Percentiles rank a stretch among this genome's conserved stretches.
phyloP scores from a whole-genome alignment of 2,113 vertebrate species.

The Scomber japonicus region DNA sequence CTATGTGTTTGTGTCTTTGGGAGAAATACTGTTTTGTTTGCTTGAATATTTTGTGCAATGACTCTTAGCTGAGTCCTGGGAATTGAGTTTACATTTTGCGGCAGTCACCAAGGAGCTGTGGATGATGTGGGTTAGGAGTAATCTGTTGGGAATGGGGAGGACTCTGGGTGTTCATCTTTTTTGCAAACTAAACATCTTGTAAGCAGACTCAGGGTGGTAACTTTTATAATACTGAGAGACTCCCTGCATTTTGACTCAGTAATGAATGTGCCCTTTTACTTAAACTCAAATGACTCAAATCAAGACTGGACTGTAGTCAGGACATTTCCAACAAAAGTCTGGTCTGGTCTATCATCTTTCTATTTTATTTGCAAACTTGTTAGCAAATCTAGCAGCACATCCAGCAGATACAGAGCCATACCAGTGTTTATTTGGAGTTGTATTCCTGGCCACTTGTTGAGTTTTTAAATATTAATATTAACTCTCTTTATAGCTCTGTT shows the following conservation, averaged over 20 bases:
- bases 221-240: not conserved
- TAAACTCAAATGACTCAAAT: too few relatives aligned
- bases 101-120: conserved; percentile 9
- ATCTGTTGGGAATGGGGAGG: conserved; percentile 6
- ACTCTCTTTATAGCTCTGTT: too few relatives aligned
- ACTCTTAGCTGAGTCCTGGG: conserved; percentile 7
- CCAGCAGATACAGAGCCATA: too few relatives aligned
- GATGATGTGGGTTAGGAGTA: conserved; percentile 25
- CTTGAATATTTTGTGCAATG: conserved; percentile 17
- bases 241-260: too few relatives aligned
- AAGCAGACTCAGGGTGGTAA: not conserved
- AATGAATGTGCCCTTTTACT: too few relatives aligned
- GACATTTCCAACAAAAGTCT: too few relatives aligned
- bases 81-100: conserved; percentile 41
- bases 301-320: not conserved
- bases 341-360: too few relatives aligned
- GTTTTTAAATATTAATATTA: too few relatives aligned
- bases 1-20: conserved; percentile 24
- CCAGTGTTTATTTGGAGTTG: too few relatives aligned
- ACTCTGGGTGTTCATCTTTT: not conserved
- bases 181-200: conserved; percentile 21
- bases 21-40: conserved; percentile 24
- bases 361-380: too few relatives aligned
- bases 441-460: too few relatives aligned
- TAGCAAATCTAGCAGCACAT: too few relatives aligned